Conservation (phyloP, 2,797 vertebrate genomes). For the Acomys russatus region DNA sequence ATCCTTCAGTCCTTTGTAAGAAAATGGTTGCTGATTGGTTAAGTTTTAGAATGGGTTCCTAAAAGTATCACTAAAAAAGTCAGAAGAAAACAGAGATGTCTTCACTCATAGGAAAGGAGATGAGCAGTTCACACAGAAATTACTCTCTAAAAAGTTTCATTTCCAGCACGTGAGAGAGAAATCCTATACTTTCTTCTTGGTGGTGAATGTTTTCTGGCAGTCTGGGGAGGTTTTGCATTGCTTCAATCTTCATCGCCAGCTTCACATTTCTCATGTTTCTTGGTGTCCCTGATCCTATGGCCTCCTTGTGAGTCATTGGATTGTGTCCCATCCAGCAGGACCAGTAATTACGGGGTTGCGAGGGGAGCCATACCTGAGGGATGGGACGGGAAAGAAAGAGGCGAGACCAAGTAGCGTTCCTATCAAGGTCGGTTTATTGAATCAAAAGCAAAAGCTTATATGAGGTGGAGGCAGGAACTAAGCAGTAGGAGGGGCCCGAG, state of each 20-base stretch:
- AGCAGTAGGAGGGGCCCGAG: too few relatives aligned
- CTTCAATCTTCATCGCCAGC: neutral
- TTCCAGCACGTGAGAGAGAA: neutral
- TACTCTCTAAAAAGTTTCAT: neutral
- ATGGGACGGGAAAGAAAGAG: too few relatives aligned
- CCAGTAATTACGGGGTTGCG: too few relatives aligned
- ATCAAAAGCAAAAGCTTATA: too few relatives aligned
- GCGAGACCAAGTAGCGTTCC: too few relatives aligned
- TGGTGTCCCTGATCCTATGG: neutral
- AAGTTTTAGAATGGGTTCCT: neutral
- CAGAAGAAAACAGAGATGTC: neutral
- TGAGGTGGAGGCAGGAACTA: too few relatives aligned
- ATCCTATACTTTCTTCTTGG: neutral
- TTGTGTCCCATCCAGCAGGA: too few relatives aligned
- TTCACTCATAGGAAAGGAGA: neutral
- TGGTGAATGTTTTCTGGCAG: neutral
- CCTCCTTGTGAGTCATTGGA: neutral
- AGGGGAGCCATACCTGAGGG: too few relatives aligned
- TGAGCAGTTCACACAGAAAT: neutral
- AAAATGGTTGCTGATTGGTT: neutral
- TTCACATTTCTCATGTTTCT: neutral
- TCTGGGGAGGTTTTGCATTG: neutral
- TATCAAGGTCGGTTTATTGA: too few relatives aligned
- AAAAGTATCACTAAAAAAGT: neutral
- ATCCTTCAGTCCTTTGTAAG: neutral